Evolutionary conservation across 1,140 invertebrate genomes (phyloP).

Genomic region (Cecropterus lyciades): DNA sequence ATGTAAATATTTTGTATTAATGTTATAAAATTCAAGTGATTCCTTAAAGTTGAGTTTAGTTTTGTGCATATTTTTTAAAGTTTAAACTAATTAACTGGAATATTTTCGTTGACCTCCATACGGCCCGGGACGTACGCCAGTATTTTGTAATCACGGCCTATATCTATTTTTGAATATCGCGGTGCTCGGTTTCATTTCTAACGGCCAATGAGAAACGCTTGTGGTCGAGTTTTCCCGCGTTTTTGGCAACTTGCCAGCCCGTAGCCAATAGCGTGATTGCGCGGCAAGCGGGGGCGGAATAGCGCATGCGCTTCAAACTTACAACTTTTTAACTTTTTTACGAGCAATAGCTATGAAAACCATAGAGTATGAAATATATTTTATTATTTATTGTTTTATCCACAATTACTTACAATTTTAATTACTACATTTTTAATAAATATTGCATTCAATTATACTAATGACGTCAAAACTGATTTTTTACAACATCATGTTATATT

Average conservation of each 20-base stretch:
- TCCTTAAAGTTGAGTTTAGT: neutral
- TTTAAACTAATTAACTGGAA: conserved; percentile 11
- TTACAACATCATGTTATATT: too few relatives aligned
- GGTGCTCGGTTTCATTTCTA: conserved; percentile 77
- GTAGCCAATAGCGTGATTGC: conserved; percentile 66
- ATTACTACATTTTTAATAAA: too few relatives aligned
- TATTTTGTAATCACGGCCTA: conserved; percentile 63
- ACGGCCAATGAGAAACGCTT: conserved; percentile 63
- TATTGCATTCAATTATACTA: too few relatives aligned
- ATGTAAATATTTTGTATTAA: conserved; percentile 17
- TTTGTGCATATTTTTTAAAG: conserved; percentile 2
- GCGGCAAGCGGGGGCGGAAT: conserved; percentile 60
- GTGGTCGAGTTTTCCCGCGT: conserved; percentile 68
- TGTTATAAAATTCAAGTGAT: neutral
- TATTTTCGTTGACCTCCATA: conserved; percentile 38
- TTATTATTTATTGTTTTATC: neutral
- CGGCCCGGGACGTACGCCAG: conserved; percentile 42
- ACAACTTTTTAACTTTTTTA: neutral
- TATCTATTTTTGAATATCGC: conserved; percentile 83
- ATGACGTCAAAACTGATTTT: too few relatives aligned
- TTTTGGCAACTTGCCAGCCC: conserved; percentile 74
- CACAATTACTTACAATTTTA: too few relatives aligned
- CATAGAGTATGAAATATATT: neutral
- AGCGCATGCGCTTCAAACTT: conserved; percentile 49
- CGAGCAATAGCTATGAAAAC: neutral